These are phyloP conservation scores for Perdita meconis DNA, from an alignment of 2,888 invertebrate genomes.

Conservation along the genomic window DNA sequence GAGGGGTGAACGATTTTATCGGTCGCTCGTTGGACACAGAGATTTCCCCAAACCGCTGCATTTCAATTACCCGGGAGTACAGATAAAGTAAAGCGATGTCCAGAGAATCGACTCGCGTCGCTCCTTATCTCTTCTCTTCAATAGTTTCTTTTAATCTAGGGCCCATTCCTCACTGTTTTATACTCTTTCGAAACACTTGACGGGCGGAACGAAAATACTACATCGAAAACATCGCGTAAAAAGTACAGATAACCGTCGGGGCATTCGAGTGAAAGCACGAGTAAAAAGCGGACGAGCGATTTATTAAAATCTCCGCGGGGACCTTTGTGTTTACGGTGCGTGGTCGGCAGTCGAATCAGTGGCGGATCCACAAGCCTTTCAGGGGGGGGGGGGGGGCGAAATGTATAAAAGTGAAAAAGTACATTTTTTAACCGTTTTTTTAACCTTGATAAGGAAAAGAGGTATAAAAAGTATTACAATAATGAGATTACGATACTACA, in stretches of 20 bases:
- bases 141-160: constrained; percentile 15
- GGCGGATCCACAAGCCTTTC: too few relatives aligned
- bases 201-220: neutral
- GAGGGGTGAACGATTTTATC: constrained; percentile 1
- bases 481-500: too few relatives aligned
- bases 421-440: too few relatives aligned
- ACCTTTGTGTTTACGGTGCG: constrained; percentile 34
- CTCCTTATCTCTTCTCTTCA: constrained; percentile 61
- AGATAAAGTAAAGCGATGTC: constrained; percentile 53
- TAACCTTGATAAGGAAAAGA: too few relatives aligned
- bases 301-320: constrained; percentile 19
- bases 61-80: constrained; percentile 61
- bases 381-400: too few relatives aligned
- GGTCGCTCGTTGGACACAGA: neutral
- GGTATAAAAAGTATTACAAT: too few relatives aligned
- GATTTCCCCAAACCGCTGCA: constrained; percentile 15
- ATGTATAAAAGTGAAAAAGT: too few relatives aligned
- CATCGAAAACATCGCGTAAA: neutral
- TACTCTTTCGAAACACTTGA: constrained; percentile 12
- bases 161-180: neutral
- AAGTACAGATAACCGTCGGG: constrained; percentile 40
- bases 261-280: neutral
- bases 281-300: constrained; percentile 1
- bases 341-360: constrained; percentile 26
- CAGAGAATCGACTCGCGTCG: constrained; percentile 56